Conservation (phyloP, 2,888 invertebrate species). For the Caenorhabditis sp. region DNA sequence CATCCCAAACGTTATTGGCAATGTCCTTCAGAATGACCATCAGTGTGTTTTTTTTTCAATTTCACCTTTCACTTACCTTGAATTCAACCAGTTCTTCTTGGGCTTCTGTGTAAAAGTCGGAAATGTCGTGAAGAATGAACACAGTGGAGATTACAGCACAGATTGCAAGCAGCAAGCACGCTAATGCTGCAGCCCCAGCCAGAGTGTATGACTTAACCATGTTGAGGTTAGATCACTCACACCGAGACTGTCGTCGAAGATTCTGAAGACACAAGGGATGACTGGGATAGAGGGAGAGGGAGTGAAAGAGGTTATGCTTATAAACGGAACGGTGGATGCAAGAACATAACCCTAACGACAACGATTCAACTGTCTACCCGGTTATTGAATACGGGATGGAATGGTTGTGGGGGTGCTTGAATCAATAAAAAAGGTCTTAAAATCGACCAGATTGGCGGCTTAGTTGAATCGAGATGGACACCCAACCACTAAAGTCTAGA, state of each 20-base stretch:
- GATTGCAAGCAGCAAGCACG: slow-evolving; percentile 48
- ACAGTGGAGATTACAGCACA: slow-evolving; percentile 55
- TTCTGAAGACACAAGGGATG: slow-evolving; percentile 23
- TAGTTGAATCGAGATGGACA: neutral
- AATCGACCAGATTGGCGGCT: slow-evolving; percentile 17
- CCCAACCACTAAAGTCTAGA: neutral
- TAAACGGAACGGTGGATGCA: slow-evolving; percentile 44
- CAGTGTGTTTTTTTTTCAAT: neutral
- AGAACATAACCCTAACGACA: slow-evolving; percentile 55
- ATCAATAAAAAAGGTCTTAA: slow-evolving; percentile 26
- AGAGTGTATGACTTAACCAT: slow-evolving; percentile 64
- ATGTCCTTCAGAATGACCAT: slow-evolving; percentile 54
- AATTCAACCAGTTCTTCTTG: slow-evolving; percentile 62
- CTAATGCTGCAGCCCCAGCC: slow-evolving; percentile 57
- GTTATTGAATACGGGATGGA: slow-evolving; percentile 31
- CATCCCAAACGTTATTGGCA: slow-evolving; percentile 68
- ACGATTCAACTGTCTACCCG: slow-evolving; percentile 27
- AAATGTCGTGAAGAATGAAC: slow-evolving; percentile 59
- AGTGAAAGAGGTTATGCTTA: slow-evolving; percentile 37
- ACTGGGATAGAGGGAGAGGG: slow-evolving; percentile 6
- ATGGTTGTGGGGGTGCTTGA: slow-evolving; percentile 32
- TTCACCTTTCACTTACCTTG: slow-evolving; percentile 39
- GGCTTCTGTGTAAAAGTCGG: slow-evolving; percentile 60
- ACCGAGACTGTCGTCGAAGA: slow-evolving; percentile 12
- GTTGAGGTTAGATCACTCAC: slow-evolving; percentile 48